These are phyloP conservation scores for Elephantulus edwardii DNA, from an alignment of 2,113 vertebrate species.

Conservation along the genomic window DNA sequence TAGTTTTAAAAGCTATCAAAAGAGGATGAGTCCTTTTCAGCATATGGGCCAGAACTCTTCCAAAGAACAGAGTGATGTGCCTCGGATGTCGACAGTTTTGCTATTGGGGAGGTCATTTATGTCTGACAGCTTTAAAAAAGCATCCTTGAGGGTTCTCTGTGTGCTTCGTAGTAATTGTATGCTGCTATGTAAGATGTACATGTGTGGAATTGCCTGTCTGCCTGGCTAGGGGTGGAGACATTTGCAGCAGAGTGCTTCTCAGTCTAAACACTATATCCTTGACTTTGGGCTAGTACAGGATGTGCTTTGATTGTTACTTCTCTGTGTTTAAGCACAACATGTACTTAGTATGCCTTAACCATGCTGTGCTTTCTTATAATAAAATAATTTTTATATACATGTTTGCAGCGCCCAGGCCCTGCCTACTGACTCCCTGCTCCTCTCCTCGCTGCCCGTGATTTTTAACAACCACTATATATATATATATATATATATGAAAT, in stretches of 20 bases:
- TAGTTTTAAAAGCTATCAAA: background rate
- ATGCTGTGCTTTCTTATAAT: background rate
- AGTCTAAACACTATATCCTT: background rate
- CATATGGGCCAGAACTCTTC: background rate
- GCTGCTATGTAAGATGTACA: background rate
- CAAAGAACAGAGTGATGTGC: rapidly evolving
- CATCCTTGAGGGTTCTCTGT: background rate
- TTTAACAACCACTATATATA: too few species aligned
- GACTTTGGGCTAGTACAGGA: background rate
- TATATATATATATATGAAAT: too few species aligned
- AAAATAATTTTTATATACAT: too few species aligned
- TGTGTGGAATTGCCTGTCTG: background rate
- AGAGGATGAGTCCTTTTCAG: background rate
- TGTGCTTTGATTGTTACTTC: background rate
- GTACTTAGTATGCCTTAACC: background rate
- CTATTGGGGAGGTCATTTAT: background rate
- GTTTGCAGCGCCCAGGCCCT: too few species aligned
- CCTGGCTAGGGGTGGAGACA: background rate
- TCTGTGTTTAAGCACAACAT: rapidly evolving
- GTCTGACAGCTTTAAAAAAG: slow-evolving; percentile 54
- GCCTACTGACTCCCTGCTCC: too few species aligned
- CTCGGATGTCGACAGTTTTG: background rate
- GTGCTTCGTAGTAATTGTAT: background rate
- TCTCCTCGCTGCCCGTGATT: too few species aligned
- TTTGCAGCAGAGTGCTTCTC: background rate